Conservation (phyloP, 2,113 vertebrate species). For the Nycticebus coucang region DNA sequence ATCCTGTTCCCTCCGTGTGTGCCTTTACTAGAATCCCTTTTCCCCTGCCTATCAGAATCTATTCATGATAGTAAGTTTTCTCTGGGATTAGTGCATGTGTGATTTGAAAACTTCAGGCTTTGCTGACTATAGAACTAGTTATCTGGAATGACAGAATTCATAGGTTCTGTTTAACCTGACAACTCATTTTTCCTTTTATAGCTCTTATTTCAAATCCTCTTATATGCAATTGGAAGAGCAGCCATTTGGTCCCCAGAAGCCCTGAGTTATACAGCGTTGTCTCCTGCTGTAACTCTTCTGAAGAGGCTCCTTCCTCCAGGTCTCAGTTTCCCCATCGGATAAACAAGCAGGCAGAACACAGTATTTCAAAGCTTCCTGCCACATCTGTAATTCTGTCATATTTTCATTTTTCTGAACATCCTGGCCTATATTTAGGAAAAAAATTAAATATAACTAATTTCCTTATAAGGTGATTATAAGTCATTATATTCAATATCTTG, state of each 20-base stretch:
- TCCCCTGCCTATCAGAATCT: not conserved
- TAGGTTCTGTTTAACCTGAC: not conserved
- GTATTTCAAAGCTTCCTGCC: not conserved
- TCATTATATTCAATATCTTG: not conserved
- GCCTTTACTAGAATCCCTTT: not conserved
- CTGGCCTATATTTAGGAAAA: not conserved
- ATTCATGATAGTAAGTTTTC: not conserved
- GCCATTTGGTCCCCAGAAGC: not conserved
- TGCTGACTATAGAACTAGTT: not conserved
- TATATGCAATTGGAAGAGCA: not conserved
- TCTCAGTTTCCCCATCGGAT: not conserved
- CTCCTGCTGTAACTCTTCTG: not conserved
- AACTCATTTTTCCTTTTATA: not conserved
- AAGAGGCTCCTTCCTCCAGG: not conserved
- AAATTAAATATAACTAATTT: slow-evolving; percentile 11
- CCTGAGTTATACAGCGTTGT: not conserved
- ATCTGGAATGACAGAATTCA: not conserved
- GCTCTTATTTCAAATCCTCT: not conserved
- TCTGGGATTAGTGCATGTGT: not conserved
- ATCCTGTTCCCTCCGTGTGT: too few relatives aligned
- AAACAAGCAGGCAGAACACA: not conserved
- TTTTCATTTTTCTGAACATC: not conserved
- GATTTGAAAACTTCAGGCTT: not conserved
- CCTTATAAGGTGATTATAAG: not conserved
- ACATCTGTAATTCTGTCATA: not conserved